Evolutionary conservation across 2,888 invertebrate species (phyloP), one percentile per base, ranked within the genome.

Genomic region (Caenorhabditis uteleia): DNA sequence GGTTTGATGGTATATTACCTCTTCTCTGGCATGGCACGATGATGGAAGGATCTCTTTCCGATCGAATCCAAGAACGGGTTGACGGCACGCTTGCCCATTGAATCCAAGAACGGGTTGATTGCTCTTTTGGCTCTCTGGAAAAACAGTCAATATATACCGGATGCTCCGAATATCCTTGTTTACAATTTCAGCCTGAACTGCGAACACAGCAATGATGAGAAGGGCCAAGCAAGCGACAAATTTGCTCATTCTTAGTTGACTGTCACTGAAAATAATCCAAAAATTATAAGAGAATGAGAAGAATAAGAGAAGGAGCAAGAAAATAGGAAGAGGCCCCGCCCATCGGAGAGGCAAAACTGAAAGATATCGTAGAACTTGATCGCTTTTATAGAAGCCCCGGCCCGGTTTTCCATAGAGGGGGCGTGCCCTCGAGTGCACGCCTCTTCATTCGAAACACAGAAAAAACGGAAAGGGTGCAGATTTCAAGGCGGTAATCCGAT

Each of bases 51-150:
- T 51, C 70, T 48, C 53, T 79, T 79, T 34, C 78, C 79, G 38
- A 79, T 70, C 8, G 77, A 77, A 50, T 79, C 79, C 36, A 79
- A 38, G 68, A 79, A 79, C 8, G 78, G 78, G 61, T 79, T 79
- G 39, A 79, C 68, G 8, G 75, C 77, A 27, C 78, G 70, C 38
- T 78, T 78, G 14, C 74, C 74, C 70, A 72, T 73, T 18, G 79
- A 79, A 45, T 79, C 79, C 53, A 79, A 64, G 57, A 79, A 79
- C n/a, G 79, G 79, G 40, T 79, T 79, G 59, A 79, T 77, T 20
- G 78, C 78, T 38, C 76, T 64, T 49, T 68, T 64, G 26, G 66
- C 59, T 46, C 72, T 47, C 75, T 75, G 48, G 29, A 66, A 51
- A 14, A 25, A 31, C 33, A 16, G 29, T n/a, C n/a, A n/a, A n/a